Evolutionary conservation across 2,888 invertebrate species (phyloP).

Genomic region (Apeira syringaria): DNA sequence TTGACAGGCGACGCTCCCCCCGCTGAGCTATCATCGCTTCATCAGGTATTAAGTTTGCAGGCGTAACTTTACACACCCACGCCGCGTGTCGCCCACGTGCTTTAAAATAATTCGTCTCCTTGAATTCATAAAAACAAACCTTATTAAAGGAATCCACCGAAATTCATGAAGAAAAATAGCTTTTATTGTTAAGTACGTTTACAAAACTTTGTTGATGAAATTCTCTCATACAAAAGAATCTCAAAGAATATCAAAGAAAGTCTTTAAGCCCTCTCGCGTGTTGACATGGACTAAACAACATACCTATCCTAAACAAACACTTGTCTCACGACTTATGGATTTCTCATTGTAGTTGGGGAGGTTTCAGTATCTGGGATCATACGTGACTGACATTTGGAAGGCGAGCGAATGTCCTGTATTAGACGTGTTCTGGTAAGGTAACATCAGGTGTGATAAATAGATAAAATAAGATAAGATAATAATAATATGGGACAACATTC

Average conservation of each 20-base stretch:
- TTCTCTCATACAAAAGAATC: constrained; percentile 12
- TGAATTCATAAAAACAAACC: too few relatives aligned
- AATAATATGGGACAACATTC: too few relatives aligned
- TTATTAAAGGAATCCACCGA: too few relatives aligned
- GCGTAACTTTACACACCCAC: too few relatives aligned
- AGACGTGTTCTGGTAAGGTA: constrained; percentile 6
- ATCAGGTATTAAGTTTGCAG: too few relatives aligned
- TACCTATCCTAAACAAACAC: constrained; percentile 42
- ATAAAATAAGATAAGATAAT: too few relatives aligned
- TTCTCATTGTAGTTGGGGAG: constrained; percentile 28
- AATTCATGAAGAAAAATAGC: too few relatives aligned
- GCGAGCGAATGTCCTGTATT: background rate
- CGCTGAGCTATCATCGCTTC: too few relatives aligned
- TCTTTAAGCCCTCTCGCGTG: constrained; percentile 19
- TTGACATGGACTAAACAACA: constrained; percentile 23
- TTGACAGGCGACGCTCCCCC: too few relatives aligned
- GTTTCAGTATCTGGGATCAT: constrained; percentile 20
- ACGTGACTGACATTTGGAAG: constrained; percentile 31
- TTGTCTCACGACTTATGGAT: constrained; percentile 38
- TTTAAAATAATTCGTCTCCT: too few relatives aligned
- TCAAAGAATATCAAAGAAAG: constrained; percentile 24
- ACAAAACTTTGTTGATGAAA: constrained; percentile 5
- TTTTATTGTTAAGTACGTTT: too few relatives aligned
- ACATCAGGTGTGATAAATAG: constrained; percentile 5
- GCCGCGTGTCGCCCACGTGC: too few relatives aligned